Evolutionary conservation across 2,113 vertebrate species (phyloP), one percentile per base, ranked within the genome.

Genomic region (Excalfactoria chinensis): DNA sequence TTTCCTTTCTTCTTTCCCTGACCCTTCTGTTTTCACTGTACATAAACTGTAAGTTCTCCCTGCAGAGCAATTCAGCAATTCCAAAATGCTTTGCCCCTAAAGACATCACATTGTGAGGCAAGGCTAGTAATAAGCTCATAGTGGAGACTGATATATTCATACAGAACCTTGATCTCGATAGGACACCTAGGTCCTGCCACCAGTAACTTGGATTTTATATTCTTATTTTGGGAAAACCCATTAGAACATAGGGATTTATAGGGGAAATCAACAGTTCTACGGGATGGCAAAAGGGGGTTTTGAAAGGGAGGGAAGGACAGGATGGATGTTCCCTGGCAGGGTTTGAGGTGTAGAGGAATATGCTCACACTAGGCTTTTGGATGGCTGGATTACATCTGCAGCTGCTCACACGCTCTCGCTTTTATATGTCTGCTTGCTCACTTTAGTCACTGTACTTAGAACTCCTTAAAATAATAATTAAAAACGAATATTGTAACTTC

Each of bases 331-430:
- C 48, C 88, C 51, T 95, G 66, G 26, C 80, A 94, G 25, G 49
- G 43, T 81, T 84, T 89, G 55, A 87, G 46, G 32, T 78, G 55
- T 82, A 79, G 67, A 72, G 90, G 55, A 75, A 53, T 86, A 66
- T 66, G 23, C 32, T 94, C 7, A 1, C 34, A 35, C 46, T 82
- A 63, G 59, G 56, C 37, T 71, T 86, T 80, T 83, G 51, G 48
- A 74, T 84, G 62, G 46, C 43, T 74, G 71, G 74, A 79, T 90
- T 84, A 81, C 48, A 78, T 90, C 58, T 91, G 84, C 93, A 93
- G 78, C 87, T 93, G 82, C 88, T 80, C 17, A 19, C 85, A 22
- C 82, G 49, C 41, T 79, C 25, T 81, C 51, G 83, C 63, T 62
- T 93, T 89, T 71, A 56, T 82, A 37, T 48, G 59, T 86, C 72